phyloP scores from a whole-genome alignment of 2,888 invertebrate genomes.

The Tiphia femorata region DNA sequence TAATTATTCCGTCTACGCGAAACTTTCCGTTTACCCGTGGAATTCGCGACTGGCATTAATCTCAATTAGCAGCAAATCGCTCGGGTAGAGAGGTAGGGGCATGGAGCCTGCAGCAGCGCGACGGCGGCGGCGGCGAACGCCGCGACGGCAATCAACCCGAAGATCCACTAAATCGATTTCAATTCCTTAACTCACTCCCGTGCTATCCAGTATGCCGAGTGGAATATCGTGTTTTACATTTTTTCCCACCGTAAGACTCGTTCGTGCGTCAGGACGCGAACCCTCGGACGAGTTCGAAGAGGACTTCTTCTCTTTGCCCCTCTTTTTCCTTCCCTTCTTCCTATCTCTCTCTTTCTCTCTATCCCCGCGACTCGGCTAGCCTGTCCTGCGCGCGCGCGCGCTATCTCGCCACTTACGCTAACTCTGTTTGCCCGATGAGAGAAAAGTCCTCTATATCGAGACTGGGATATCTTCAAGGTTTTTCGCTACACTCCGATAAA shows the following conservation, averaged over 20 bases:
- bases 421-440: too few species aligned
- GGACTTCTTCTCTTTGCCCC: background rate
- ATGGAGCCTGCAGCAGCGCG: too few species aligned
- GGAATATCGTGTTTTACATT: constrained; percentile 39
- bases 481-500: too few species aligned
- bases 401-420: too few species aligned
- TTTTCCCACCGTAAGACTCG: constrained; percentile 12
- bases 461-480: too few species aligned
- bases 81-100: constrained; percentile 18
- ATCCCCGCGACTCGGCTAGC: background rate
- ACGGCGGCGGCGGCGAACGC: too few species aligned
- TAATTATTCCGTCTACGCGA: constrained; percentile 52
- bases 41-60: constrained; percentile 49
- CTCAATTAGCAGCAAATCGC: constrained; percentile 48
- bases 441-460: too few species aligned
- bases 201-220: constrained; percentile 19
- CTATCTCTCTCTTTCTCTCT: background rate
- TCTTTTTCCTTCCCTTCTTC: background rate
- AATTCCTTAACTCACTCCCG: constrained; percentile 28
- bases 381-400: too few species aligned
- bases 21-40: constrained; percentile 40
- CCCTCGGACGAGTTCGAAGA: constrained; percentile 7
- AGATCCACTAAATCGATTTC: constrained; percentile 36
- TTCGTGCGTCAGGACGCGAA: constrained; percentile 1
- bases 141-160: constrained; percentile 13